Base-by-base conservation (phyloP, 2,797 vertebrate species). In the Choloepus didactylus region DNA sequence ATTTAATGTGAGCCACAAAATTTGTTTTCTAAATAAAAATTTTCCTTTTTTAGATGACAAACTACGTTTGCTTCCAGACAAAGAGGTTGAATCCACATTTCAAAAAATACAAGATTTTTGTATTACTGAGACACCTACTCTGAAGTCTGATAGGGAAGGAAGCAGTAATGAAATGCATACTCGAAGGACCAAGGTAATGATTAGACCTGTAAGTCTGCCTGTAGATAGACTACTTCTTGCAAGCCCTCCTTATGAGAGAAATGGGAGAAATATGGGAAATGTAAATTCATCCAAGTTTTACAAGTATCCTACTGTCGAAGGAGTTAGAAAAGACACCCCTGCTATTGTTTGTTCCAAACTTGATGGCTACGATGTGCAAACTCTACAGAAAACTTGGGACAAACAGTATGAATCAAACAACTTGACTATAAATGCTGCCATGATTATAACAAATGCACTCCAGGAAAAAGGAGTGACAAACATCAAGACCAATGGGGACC, bases 321-420 rank as follows among this genome's bases (percentile, higher is more conserved):
- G 99, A 96, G 98, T 98, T 96, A 99, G 99, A 97, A 98, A 98
- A 75, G 99, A 98, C 46, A 92, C 96, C 8, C 97, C 98, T 92
- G 89, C 97, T 75, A 97, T 97, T 96, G 95, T 98, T 21, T 99
- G 98, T 97, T 99, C 98, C 97, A 98, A 99, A 91, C 98, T 98
- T 95, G 99, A 99, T 16, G 99, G 98, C 92, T 99, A 99, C 0
- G 99, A 99, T 97, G 98, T 98, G 2, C 99, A 99, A 90, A 98
- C 98, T 41, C 97, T 99, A 93, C 98, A 99, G n/a, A 99, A 99
- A 96, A 98, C 98, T 25, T 99, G 99, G 99, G 99, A 99, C 98
- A 99, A 98, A 97, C 99, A 99, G 88, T 99, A 99, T 98, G 99
- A 99, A 87, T 99, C 99, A 96, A 99, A 99, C 10, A 99, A 99